Evolutionary conservation across 2,113 vertebrate genomes (phyloP).

Genomic region (Dromaius novaehollandiae): DNA sequence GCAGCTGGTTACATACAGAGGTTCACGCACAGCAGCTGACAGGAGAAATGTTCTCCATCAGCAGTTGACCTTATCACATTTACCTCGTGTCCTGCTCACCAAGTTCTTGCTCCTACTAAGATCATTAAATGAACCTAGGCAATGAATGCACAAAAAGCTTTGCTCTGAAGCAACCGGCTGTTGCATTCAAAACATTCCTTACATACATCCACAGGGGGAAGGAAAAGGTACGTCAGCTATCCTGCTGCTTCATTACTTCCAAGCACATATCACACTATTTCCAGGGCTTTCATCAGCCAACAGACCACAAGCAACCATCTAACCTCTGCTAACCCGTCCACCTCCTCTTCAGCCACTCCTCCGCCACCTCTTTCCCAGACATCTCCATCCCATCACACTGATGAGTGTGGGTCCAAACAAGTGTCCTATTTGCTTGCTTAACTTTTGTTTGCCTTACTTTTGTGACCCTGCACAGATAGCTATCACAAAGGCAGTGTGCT

Average conservation of each 20-base stretch:
- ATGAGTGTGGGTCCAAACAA: rapidly evolving
- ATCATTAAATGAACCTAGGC: background rate
- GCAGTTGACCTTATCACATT: background rate
- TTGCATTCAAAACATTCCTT: background rate
- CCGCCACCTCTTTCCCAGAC: background rate
- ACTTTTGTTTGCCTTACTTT: background rate
- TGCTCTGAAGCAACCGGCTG: background rate
- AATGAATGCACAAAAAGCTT: background rate
- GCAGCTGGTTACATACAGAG: background rate
- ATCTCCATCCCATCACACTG: background rate
- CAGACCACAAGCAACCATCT: background rate
- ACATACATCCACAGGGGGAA: background rate
- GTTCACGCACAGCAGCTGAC: background rate
- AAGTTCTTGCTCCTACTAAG: background rate
- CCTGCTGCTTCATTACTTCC: background rate
- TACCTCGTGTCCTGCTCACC: background rate
- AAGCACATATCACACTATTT: background rate
- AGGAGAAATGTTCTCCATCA: background rate
- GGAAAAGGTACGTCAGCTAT: background rate
- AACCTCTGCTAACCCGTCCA: background rate
- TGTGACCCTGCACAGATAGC: background rate
- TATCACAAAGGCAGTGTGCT: background rate
- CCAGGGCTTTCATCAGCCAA: background rate
- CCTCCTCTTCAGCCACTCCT: background rate
- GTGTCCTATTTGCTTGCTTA: background rate